phyloP scores from a whole-genome alignment of 2,888 invertebrate species.

The Luperina testacea region DNA sequence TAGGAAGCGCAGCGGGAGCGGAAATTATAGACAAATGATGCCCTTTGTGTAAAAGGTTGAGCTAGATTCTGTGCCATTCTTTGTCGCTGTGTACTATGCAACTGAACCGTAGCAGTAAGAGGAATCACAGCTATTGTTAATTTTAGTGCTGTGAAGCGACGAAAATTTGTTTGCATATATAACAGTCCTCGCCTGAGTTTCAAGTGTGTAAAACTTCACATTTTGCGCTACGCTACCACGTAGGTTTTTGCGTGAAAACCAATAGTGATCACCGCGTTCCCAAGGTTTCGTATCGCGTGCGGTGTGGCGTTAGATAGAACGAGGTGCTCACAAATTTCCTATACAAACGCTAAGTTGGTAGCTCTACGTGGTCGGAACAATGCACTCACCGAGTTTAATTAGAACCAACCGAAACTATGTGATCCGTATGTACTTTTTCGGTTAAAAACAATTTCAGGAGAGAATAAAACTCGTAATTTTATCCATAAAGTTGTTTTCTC shows the following conservation, averaged over 20 bases:
- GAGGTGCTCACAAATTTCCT: slow-evolving; percentile 35
- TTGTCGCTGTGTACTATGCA: neutral
- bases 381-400: slow-evolving; percentile 43
- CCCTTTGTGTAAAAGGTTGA: slow-evolving; percentile 14
- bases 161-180: slow-evolving; percentile 1
- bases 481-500: neutral
- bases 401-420: slow-evolving; percentile 29
- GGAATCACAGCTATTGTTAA: slow-evolving; percentile 28
- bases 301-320: slow-evolving; percentile 21
- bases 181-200: neutral
- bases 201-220: neutral
- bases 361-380: slow-evolving; percentile 31
- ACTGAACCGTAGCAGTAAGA: neutral
- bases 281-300: slow-evolving; percentile 44
- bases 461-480: neutral
- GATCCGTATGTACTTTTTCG: neutral
- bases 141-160: neutral
- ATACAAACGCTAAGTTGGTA: slow-evolving; percentile 19
- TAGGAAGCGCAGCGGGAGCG: slow-evolving; percentile 10
- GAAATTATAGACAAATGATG: slow-evolving; percentile 24
- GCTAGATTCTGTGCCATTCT: slow-evolving; percentile 2
- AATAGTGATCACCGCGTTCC: slow-evolving; percentile 11
- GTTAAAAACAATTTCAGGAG: neutral
- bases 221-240: neutral
- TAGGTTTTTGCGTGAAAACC: slow-evolving; percentile 26